Evolutionary conservation across 2,113 vertebrate species (phyloP), one percentile per base, ranked within the genome.

Genomic region (Puffinus mauretanicus): DNA sequence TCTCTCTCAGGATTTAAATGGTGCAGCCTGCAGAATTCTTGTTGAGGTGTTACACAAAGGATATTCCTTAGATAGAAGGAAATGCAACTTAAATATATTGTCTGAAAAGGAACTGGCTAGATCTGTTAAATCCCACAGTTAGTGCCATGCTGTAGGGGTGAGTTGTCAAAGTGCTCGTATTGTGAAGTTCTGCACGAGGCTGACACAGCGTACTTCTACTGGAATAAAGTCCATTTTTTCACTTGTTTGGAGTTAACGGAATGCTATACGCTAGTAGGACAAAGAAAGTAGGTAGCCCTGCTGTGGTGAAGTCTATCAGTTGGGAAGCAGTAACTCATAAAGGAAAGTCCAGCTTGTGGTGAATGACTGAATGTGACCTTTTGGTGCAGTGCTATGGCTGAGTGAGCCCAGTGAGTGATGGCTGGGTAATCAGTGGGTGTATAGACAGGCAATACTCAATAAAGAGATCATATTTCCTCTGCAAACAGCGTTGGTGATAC

Each of bases 401-500:
- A 91, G 84, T 87, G 91, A 97, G 8, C 65, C 52, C 73, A 83
- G 21, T 95, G 93, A 96, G 71, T 96, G 94, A 96, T 85, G 91
- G 70, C 66, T 95, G 87, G 44, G 27, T 82, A 66, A 79, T 69
- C 77, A 29, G 61, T 70, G 86, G 6, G 10, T 93, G 1, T 51
- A 55, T 80, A 95, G 95, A 91, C 78, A 96, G 61, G 47, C 52
- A 80, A 42, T 47, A 54, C 51, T 76, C 69, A 84, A 91, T 92
- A 89, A 94, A 87, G 84, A 65, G 88, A 94, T 96, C 72, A 2
- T 64, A 73, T 97, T 85, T 93, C 83, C 80, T 89, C 72, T 71
- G 52, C 72, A 91, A 92, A 88, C 82, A 94, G 64, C 6, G 1
- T 47, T 86, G 72, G 44, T 65, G 72, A 82, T 51, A 69, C 1